Percentiles rank a stretch among this genome's conserved stretches.
phyloP scores from a whole-genome alignment of 2,113 vertebrate species.

The Connochaetes taurinus region DNA sequence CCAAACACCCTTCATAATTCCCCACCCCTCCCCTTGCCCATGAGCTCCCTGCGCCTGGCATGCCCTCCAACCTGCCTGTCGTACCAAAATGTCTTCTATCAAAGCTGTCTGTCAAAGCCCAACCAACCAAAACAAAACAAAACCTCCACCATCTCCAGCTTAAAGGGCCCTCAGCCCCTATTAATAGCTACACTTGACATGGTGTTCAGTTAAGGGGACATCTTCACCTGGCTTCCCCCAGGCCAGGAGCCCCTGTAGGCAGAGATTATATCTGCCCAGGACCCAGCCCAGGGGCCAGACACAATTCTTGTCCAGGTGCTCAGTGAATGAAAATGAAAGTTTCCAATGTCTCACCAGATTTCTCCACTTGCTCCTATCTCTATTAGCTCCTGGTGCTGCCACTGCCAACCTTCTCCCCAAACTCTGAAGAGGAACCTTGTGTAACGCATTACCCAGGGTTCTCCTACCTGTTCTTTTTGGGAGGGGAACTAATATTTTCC shows the following conservation, averaged over 20 bases:
- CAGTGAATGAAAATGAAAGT: background rate
- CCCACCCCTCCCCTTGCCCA: background rate
- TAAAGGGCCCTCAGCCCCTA: background rate
- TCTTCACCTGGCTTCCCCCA: background rate
- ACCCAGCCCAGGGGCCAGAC: background rate
- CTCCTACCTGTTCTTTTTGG: background rate
- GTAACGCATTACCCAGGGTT: rapidly evolving
- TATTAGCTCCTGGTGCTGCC: background rate
- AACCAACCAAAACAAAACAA: background rate
- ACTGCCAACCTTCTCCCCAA: background rate
- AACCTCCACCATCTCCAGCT: background rate
- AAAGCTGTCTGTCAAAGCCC: background rate
- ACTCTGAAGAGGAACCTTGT: background rate
- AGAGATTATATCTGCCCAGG: background rate
- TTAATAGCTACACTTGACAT: background rate
- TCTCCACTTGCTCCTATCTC: background rate
- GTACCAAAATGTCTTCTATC: background rate
- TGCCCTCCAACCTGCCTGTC: background rate
- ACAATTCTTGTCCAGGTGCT: too few species aligned
- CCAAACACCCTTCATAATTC: background rate
- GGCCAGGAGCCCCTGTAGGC: background rate
- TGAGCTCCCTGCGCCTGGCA: background rate
- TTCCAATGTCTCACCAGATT: background rate
- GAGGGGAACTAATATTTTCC: background rate
- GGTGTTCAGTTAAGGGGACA: background rate